Evolutionary conservation across 1,140 invertebrate genomes (phyloP).

Genomic region (Eurosta solidaginis): DNA sequence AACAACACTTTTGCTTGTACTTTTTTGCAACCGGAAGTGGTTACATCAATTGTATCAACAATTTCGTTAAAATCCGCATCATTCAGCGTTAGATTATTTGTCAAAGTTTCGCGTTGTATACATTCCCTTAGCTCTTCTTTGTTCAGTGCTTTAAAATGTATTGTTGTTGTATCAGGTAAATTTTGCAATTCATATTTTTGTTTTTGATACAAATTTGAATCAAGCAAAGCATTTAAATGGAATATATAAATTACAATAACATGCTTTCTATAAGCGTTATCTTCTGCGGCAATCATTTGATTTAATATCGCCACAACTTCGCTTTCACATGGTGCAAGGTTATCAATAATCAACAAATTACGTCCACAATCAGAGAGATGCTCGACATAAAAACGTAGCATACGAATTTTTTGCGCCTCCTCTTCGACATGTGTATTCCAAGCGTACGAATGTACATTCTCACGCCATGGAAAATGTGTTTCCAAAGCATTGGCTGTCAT

Average conservation of each 20-base stretch:
- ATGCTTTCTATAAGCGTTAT: conserved; percentile 36
- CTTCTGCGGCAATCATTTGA: conserved; percentile 37
- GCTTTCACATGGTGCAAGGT: conserved; percentile 43
- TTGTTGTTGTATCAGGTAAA: conserved; percentile 41
- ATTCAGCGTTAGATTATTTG: conserved; percentile 34
- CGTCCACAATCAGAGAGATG: conserved; percentile 45
- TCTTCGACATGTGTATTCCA: conserved; percentile 48
- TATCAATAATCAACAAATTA: conserved; percentile 50
- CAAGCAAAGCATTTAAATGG: conserved; percentile 37
- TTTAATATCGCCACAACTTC: conserved; percentile 43
- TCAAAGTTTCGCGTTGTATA: conserved; percentile 39
- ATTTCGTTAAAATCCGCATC: conserved; percentile 28
- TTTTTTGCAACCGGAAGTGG: conserved; percentile 43
- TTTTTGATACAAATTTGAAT: conserved; percentile 38
- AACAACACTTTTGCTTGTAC: conserved; percentile 32
- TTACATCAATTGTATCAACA: conserved; percentile 35
- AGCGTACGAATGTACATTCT: conserved; percentile 47
- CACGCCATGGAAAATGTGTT: conserved; percentile 47
- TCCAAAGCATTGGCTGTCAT: conserved; percentile 36
- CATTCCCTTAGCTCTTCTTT: conserved; percentile 43
- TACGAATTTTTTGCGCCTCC: conserved; percentile 42
- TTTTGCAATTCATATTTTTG: conserved; percentile 47
- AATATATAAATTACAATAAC: conserved; percentile 49
- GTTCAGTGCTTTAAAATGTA: conserved; percentile 42
- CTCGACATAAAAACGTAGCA: conserved; percentile 42